Conservation (phyloP, 2,113 vertebrate genomes). For the Pluvianellus socialis region DNA sequence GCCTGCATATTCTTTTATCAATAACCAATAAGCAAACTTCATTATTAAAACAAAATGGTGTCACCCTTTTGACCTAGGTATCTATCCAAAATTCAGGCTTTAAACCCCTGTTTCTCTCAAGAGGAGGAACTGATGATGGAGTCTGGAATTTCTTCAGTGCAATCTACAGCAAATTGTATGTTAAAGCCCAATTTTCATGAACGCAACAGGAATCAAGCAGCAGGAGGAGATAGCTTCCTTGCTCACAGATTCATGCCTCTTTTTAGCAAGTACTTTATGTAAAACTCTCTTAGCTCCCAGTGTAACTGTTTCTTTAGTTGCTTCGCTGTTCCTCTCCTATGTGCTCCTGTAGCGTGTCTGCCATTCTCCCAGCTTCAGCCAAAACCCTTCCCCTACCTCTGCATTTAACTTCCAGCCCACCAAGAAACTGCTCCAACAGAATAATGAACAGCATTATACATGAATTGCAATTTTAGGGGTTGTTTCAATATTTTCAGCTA, state of each 20-base stretch:
- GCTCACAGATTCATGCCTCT: not conserved
- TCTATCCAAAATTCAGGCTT: not conserved
- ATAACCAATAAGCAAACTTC: not conserved
- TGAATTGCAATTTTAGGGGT: not conserved
- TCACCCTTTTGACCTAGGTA: not conserved
- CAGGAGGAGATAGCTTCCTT: not conserved
- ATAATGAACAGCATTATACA: not conserved
- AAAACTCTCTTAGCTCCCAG: not conserved
- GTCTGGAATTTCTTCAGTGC: not conserved
- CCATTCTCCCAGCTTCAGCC: not conserved
- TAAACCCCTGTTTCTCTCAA: not conserved
- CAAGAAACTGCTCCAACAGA: not conserved
- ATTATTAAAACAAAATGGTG: not conserved
- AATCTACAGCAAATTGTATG: not conserved
- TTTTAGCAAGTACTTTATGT: not conserved
- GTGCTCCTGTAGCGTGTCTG: not conserved
- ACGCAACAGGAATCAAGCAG: not conserved
- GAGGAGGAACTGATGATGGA: not conserved
- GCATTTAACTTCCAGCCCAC: not conserved
- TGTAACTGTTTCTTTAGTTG: not conserved
- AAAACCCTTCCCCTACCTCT: not conserved
- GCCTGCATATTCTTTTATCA: not conserved
- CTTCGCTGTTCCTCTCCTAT: not conserved
- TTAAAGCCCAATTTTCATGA: constrained; percentile 25
- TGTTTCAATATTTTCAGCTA: not conserved